Evolutionary conservation across 2,797 vertebrate genomes (phyloP).

Genomic region (Coregonus sp.): DNA sequence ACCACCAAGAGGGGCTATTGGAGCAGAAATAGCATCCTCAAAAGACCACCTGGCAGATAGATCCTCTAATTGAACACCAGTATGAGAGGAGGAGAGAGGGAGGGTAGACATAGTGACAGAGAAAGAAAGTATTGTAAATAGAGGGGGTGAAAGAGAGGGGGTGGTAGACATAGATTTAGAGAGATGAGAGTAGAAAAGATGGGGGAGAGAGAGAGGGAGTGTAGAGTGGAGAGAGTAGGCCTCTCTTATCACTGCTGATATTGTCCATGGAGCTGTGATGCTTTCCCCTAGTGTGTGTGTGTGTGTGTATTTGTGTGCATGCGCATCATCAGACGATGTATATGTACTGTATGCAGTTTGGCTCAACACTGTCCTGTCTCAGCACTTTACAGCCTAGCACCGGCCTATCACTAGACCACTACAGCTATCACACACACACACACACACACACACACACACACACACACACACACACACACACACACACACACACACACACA

Average conservation of each 20-base stretch:
- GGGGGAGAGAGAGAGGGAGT: neutral
- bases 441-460: constrained; percentile 29
- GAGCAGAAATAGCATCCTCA: neutral
- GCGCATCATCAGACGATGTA: neutral
- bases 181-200: neutral
- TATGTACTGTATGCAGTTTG: constrained; percentile 46
- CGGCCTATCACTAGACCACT: constrained; percentile 13
- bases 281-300: neutral
- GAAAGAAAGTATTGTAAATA: neutral
- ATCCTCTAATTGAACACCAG: neutral
- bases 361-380: constrained; percentile 46
- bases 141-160: neutral
- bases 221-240: neutral
- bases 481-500: too few relatives aligned
- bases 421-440: constrained; percentile 24
- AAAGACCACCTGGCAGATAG: too few relatives aligned
- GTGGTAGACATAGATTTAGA: neutral
- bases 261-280: constrained; percentile 23
- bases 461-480: constrained; percentile 13
- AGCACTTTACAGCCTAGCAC: constrained; percentile 54
- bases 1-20: constrained; percentile 54
- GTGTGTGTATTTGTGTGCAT: constrained; percentile 3
- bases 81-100: neutral
- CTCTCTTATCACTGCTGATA: constrained; percentile 4
- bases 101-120: neutral